Evolutionary conservation across 2,888 invertebrate species (phyloP), one percentile per base, ranked within the genome.

Genomic region (Eurytoma adleriae): DNA sequence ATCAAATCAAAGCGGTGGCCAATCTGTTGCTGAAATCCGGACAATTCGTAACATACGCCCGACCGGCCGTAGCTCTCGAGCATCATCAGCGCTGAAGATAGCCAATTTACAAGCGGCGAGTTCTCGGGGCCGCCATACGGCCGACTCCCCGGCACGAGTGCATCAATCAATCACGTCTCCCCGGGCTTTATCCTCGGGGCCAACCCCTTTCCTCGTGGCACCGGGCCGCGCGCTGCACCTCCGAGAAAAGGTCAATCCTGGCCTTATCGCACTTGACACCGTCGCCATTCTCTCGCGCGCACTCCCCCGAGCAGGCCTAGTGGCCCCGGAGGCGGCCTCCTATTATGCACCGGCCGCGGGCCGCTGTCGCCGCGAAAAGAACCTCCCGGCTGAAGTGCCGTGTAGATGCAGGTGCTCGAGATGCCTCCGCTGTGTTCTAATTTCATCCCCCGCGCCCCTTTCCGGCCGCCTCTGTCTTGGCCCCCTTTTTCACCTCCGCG

Each of bases 231-330:
- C 5, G 30, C 18, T 18, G 7, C 40, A 40, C n/a, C 30, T 16
- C 50, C 30, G n/a, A 50, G 48, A 72, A 72, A 67, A 72, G 50
- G 54, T 52, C 64, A 56, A 66, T 70, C 50, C n/a, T 13, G n/a
- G 5, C 57, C 54, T 72, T 72, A 68, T 78, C 71, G 52, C 66
- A 71, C 77, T 67, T 78, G 72, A 78, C 78, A 72, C 72, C 50
- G 54, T 14, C 12, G 12, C 52, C 52, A 52, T 52, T 52, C 52
- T 52, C 52, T 50, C 30, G 24, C 50, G 57, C 27, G 10, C 50
- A 18, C 27, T 62, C 73, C 54, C 30, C 14, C 13, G 0, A 5
- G 20, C 3, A 61, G 5, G 50, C 62, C 14, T 5, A 3, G 40
- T 24, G 2, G 40, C 40, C 40, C 27, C 48, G 50, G 16, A 52